phyloP scores from a whole-genome alignment of 2,888 invertebrate genomes.

The Neoitamus cyanurus region DNA sequence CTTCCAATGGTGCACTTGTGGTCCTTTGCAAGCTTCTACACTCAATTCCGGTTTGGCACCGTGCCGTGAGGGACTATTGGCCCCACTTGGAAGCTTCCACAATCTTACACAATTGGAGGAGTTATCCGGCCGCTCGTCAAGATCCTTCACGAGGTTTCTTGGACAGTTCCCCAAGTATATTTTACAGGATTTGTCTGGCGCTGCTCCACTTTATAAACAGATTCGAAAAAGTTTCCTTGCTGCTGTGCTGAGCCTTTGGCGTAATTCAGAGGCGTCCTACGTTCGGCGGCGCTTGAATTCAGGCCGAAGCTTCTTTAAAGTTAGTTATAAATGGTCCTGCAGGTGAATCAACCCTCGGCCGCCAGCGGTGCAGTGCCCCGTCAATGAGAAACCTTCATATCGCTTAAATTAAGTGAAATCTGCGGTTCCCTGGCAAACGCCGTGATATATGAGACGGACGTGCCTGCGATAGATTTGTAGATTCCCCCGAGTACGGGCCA shows the following conservation, averaged over 20 bases:
- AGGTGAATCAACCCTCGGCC: not conserved
- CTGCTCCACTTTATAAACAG: slow-evolving; percentile 25
- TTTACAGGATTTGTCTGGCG: not conserved
- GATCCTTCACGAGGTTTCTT: slow-evolving; percentile 9
- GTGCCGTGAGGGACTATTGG: slow-evolving; percentile 19
- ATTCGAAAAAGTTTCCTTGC: not conserved
- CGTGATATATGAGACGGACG: slow-evolving; percentile 41
- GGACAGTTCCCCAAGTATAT: slow-evolving; percentile 16
- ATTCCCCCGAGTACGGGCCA: not conserved
- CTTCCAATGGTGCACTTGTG: slow-evolving; percentile 24
- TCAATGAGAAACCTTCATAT: slow-evolving; percentile 25
- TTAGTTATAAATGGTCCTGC: slow-evolving; percentile 12
- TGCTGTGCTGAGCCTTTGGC: not conserved
- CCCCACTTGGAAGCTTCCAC: slow-evolving; percentile 16
- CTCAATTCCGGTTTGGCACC: slow-evolving; percentile 17
- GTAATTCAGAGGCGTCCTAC: not conserved
- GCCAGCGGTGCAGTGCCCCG: not conserved
- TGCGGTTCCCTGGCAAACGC: slow-evolving; percentile 29
- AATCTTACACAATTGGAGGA: slow-evolving; percentile 26
- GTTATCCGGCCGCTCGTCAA: slow-evolving; percentile 12
- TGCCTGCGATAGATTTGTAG: slow-evolving; percentile 36
- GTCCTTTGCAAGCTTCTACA: slow-evolving; percentile 12
- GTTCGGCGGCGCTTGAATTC: not conserved
- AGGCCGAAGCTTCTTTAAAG: slow-evolving; percentile 11
- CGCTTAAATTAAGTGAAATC: slow-evolving; percentile 43